phyloP scores from a whole-genome alignment of 1,140 invertebrate species.

The Drosophila aff. region DNA sequence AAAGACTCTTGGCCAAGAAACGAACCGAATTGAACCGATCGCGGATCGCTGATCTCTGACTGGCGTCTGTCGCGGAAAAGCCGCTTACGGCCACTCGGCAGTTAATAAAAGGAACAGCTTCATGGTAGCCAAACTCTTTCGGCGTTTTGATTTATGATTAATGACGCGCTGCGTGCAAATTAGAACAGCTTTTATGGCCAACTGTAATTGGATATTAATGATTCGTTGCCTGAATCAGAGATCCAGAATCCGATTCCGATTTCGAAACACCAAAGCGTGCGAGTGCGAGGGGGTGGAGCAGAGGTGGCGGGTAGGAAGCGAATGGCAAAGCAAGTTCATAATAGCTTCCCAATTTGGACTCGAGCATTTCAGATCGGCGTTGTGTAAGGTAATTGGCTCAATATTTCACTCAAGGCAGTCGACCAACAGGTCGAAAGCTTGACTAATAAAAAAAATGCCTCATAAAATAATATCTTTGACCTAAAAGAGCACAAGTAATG shows the following conservation, averaged over 20 bases:
- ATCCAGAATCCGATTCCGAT: constrained; percentile 49
- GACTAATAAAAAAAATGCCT: constrained; percentile 38
- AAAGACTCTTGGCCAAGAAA: constrained; percentile 58
- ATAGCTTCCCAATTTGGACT: constrained; percentile 63
- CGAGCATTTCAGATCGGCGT: constrained; percentile 41
- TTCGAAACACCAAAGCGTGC: constrained; percentile 15
- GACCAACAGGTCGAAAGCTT: constrained; percentile 33
- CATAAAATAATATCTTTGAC: constrained; percentile 50
- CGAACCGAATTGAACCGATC: constrained; percentile 25
- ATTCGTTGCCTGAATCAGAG: constrained; percentile 51
- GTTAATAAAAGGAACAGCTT: constrained; percentile 44
- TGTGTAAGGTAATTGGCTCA: constrained; percentile 63
- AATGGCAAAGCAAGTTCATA: constrained; percentile 57
- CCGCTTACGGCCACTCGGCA: constrained; percentile 63
- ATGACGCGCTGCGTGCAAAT: constrained; percentile 74
- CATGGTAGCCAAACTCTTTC: constrained; percentile 44
- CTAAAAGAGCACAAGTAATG: constrained; percentile 37
- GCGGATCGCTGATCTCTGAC: constrained; percentile 54
- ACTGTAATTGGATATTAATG: constrained; percentile 80
- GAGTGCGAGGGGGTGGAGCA: constrained; percentile 19
- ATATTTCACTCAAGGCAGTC: constrained; percentile 55
- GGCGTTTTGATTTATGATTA: constrained; percentile 77
- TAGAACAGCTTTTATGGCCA: constrained; percentile 76
- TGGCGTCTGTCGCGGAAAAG: constrained; percentile 57
- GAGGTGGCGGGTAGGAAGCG: constrained; percentile 33